Percentiles rank a stretch among this genome's conserved stretches.
Conservation (phyloP, 2,888 invertebrate species). For the Xylocampa areola region DNA sequence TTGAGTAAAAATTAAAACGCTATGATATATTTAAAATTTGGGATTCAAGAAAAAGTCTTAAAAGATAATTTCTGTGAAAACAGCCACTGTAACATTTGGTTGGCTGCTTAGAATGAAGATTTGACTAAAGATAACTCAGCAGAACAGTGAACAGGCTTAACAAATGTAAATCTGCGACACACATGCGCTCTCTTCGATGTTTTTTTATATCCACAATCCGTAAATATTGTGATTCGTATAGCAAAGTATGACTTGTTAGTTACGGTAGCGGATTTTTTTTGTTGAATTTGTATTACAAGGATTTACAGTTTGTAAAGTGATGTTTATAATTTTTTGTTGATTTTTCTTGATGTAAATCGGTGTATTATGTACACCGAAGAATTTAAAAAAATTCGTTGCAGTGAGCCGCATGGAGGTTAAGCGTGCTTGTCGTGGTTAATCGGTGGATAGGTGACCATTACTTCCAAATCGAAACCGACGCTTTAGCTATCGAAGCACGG, state of each 20-base stretch:
- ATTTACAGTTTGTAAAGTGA: not conserved
- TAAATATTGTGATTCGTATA: constrained; percentile 76
- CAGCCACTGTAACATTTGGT: constrained; percentile 27
- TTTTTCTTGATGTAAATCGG: no score
- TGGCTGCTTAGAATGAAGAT: constrained; percentile 44
- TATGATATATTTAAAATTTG: no score
- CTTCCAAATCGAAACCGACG: no score
- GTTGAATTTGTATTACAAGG: not conserved
- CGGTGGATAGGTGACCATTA: no score
- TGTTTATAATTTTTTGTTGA: not conserved
- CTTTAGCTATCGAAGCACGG: no score
- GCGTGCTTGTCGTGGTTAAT: no score
- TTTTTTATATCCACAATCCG: constrained; percentile 65
- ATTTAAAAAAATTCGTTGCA: no score
- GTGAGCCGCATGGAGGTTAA: no score
- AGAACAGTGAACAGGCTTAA: constrained; percentile 34
- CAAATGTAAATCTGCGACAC: constrained; percentile 70
- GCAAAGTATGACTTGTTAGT: constrained; percentile 54
- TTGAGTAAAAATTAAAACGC: no score
- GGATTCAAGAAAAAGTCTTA: no score
- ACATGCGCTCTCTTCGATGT: constrained; percentile 67
- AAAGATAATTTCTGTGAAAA: constrained; percentile 6
- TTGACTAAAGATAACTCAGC: constrained; percentile 46
- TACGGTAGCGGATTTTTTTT: constrained; percentile 39
- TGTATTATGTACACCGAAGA: no score